Base-by-base conservation (phyloP, 92 coral and sea anemone genomes). In the Metridium senile region DNA sequence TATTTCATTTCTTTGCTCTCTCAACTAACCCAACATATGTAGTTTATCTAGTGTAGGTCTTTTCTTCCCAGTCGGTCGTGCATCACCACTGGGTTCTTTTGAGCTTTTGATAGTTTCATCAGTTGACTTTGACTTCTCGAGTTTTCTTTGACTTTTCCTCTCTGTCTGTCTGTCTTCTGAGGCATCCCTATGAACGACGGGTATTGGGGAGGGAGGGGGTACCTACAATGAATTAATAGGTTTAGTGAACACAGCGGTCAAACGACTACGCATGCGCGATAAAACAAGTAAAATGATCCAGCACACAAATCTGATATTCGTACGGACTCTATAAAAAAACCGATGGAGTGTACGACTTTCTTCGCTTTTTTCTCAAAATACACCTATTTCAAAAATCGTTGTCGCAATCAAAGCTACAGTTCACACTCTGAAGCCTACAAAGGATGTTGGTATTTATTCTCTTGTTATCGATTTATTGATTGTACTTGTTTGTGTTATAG, bases 1-100 rank as follows among this genome's bases (percentile, higher is more conserved):
- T n/a, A n/a, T n/a, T n/a, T n/a, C n/a, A n/a, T n/a, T n/a, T n/a
- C n/a, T n/a, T n/a, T n/a, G n/a, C n/a, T n/a, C n/a, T n/a, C n/a
- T n/a, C n/a, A n/a, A 54, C 59, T 54, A 3, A 54, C 59, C 95
- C 35, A 87, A 66, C 65, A 71, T 77, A 62, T 83, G 89, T 28
- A 76, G 59, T 58, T 57, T 81, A 27, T 79, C 86, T 27, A 81
- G 73, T 31, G 69, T 62, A 62, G 33, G 74, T 68, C 29, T 75
- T 74, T 73, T 80, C 81, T 43, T 63, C 75, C 74, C 62, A 35
- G 69, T 27, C 29, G 47, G 56, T 33, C 31, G 75, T 39, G 31
- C 72, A 0, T 64, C 59, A 47, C 80, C 77, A 58, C 33, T 64
- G 4, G 80, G 80, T 26, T 75, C 35, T 68, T 59, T 62, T 11